Evolutionary conservation across 2,888 invertebrate species (phyloP).

Genomic region (Tachina grossa): DNA sequence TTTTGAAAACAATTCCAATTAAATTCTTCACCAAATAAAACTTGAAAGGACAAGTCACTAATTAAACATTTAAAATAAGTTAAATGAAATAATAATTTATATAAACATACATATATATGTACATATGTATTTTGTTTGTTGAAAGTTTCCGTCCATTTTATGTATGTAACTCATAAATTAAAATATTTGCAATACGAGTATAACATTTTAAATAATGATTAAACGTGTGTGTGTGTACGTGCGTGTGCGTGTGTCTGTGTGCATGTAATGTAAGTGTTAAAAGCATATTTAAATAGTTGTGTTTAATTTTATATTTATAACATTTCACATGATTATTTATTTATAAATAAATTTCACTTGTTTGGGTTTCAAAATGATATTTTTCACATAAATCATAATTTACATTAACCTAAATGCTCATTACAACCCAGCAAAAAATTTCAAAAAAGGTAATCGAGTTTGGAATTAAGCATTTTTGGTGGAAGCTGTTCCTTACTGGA

Average conservation of each 20-base stretch:
- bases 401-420: conserved; percentile 37
- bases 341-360: conserved; percentile 41
- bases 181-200: conserved; percentile 17
- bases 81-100: conserved; percentile 12
- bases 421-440: too few relatives aligned
- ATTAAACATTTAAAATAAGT: conserved; percentile 37
- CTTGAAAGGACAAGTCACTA: conserved; percentile 5
- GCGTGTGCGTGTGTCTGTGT: background rate
- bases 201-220: conserved; percentile 14
- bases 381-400: conserved; percentile 57
- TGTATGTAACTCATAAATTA: background rate
- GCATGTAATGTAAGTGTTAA: conserved; percentile 38
- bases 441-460: too few relatives aligned
- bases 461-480: too few relatives aligned
- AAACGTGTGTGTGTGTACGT: background rate
- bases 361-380: conserved; percentile 29
- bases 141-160: background rate
- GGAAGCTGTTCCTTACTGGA: too few relatives aligned
- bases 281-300: conserved; percentile 46
- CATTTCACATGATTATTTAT: conserved; percentile 33
- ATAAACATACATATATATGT: background rate
- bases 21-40: background rate
- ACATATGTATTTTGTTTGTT: background rate
- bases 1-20: conserved; percentile 3
- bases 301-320: conserved; percentile 37